A percentile compares a stretch with the other conserved stretches of the same genome.
Evolutionary conservation across 2,888 invertebrate genomes (phyloP).

Genomic region (Blastobasis lacticolella): DNA sequence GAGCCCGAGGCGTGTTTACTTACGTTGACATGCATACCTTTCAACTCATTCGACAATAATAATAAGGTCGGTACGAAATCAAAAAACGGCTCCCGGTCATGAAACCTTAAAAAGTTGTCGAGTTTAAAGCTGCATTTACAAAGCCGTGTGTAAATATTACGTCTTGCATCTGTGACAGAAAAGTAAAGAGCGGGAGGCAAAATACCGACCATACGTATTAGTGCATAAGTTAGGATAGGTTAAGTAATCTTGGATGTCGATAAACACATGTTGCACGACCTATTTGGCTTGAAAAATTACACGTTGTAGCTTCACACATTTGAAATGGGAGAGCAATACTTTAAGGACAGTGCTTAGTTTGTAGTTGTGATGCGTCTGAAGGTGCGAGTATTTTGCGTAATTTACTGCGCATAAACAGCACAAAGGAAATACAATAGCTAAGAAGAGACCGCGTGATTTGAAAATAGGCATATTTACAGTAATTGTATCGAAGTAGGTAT

Average conservation of each 20-base stretch:
- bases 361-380: neutral
- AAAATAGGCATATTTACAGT: too few species aligned
- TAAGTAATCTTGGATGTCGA: constrained; percentile 9
- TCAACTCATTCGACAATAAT: constrained; percentile 16
- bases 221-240: constrained; percentile 23
- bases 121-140: too few species aligned
- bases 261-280: neutral
- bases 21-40: constrained; percentile 59
- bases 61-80: constrained; percentile 16
- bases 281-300: constrained; percentile 2
- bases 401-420: constrained; percentile 7
- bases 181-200: too few species aligned
- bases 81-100: constrained; percentile 1
- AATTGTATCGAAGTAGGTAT: too few species aligned
- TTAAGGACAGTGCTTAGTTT: constrained; percentile 6
- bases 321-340: constrained; percentile 6
- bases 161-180: too few species aligned
- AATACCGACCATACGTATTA: constrained; percentile 11
- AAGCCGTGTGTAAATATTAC: too few species aligned
- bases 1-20: constrained; percentile 44
- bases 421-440: neutral
- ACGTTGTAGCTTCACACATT: constrained; percentile 6
- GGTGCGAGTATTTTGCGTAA: constrained; percentile 9
- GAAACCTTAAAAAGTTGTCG: too few species aligned
- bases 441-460: too few species aligned